Evolutionary conservation across 1,140 invertebrate species (phyloP).

Genomic region (Drosophila fuyamai): DNA sequence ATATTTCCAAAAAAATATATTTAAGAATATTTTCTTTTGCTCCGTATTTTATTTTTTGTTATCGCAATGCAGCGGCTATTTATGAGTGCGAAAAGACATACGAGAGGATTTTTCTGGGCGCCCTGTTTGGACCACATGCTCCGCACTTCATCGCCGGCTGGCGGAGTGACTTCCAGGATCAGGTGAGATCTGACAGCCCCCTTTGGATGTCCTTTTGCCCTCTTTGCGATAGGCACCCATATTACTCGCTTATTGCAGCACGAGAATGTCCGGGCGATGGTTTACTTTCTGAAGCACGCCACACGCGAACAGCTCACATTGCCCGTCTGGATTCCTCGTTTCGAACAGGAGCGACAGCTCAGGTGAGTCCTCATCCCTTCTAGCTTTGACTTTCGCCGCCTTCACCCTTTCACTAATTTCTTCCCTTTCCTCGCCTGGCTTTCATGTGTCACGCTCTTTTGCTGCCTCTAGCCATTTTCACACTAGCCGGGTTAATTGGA

Average conservation of each 20-base stretch:
- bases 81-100: conserved; percentile 92
- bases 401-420: background rate
- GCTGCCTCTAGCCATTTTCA: conserved; percentile 30
- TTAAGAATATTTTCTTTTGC: no score
- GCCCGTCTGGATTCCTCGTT: conserved; percentile 79
- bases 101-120: conserved; percentile 91
- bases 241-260: conserved; percentile 84
- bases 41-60: no score
- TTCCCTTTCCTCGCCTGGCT: conserved; percentile 19
- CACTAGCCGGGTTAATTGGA: conserved; percentile 43
- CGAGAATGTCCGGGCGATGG: conserved; percentile 90
- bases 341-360: conserved; percentile 74
- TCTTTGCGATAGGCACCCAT: conserved; percentile 2
- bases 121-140: conserved; percentile 91
- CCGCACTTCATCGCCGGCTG: conserved; percentile 92
- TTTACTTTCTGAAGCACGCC: conserved; percentile 92
- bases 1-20: no score
- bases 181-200: conserved; percentile 58
- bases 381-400: background rate
- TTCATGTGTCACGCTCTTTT: conserved; percentile 32
- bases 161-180: conserved; percentile 92
- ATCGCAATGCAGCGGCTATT: conserved; percentile 86
- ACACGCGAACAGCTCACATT: conserved; percentile 79
- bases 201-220: background rate
- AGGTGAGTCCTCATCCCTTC: conserved; percentile 62